phyloP scores from a whole-genome alignment of 2,797 vertebrate genomes.

The Choloepus didactylus region DNA sequence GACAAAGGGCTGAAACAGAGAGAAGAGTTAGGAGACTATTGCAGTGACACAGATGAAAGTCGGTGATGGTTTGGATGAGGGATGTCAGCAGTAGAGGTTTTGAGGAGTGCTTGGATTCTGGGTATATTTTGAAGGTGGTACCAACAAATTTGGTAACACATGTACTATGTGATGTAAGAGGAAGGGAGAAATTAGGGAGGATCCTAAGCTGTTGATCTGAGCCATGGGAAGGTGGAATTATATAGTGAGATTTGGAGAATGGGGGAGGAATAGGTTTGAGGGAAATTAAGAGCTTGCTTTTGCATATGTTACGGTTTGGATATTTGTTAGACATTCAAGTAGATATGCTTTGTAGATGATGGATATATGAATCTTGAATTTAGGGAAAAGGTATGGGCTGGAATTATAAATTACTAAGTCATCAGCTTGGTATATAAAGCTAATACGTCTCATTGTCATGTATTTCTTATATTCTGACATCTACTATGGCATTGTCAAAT shows the following conservation, averaged over 20 bases:
- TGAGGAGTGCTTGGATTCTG: background rate
- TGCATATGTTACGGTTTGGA: background rate
- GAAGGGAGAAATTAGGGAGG: background rate
- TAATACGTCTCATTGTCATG: background rate
- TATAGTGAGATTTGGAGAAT: background rate
- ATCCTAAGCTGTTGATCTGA: background rate
- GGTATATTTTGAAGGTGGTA: background rate
- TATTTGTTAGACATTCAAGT: background rate
- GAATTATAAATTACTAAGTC: background rate
- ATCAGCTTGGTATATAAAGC: background rate
- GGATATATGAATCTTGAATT: background rate
- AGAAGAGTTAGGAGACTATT: background rate
- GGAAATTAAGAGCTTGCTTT: background rate
- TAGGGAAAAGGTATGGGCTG: background rate
- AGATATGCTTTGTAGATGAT: background rate
- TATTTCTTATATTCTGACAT: background rate
- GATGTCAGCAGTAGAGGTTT: background rate
- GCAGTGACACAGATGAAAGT: background rate
- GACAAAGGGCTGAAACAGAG: background rate
- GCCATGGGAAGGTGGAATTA: background rate
- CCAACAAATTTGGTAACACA: background rate
- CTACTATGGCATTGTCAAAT: background rate
- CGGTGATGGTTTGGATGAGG: background rate
- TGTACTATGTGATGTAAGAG: background rate
- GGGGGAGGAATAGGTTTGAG: background rate